phyloP scores from a whole-genome alignment of 2,797 vertebrate genomes.

The Anabacerthia variegaticeps region DNA sequence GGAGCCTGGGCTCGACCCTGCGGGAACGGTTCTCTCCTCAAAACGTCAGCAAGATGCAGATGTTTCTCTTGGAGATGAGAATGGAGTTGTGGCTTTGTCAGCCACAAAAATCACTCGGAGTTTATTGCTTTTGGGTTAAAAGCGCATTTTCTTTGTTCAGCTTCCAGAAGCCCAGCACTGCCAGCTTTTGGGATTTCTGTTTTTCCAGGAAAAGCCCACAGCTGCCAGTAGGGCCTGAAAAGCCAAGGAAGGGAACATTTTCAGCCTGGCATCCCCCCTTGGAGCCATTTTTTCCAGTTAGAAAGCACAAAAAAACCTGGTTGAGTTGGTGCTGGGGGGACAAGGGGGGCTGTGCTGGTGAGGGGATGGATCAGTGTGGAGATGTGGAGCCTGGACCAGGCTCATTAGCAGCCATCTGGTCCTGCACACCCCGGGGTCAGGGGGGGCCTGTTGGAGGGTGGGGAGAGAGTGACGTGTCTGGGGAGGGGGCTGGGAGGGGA shows the following conservation, averaged over 20 bases:
- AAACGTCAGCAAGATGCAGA: not conserved
- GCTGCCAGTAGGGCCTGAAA: not conserved
- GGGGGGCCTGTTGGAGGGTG: not conserved
- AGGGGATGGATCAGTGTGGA: not conserved
- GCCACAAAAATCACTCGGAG: not conserved
- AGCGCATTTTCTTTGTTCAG: not conserved
- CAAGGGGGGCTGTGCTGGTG: rapidly evolving
- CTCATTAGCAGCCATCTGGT: not conserved
- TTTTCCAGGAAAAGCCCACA: slow-evolving; percentile 24
- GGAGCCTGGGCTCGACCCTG: not conserved
- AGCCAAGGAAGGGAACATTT: not conserved
- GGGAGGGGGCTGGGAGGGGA: not conserved
- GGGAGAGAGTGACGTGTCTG: not conserved
- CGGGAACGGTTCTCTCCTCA: not conserved
- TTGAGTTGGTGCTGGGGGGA: not conserved
- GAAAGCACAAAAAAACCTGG: not conserved
- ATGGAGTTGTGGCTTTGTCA: not conserved
- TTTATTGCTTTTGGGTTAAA: slow-evolving; percentile 50
- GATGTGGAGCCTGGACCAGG: not conserved
- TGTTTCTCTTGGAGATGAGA: not conserved
- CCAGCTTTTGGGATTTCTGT: slow-evolving; percentile 50
- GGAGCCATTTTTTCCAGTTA: not conserved
- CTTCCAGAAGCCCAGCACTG: not conserved
- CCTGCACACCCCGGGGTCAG: not conserved
- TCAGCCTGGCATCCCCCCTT: not conserved